Conservation (phyloP, 2,797 vertebrate species). For the Calcarius lapponicus region DNA sequence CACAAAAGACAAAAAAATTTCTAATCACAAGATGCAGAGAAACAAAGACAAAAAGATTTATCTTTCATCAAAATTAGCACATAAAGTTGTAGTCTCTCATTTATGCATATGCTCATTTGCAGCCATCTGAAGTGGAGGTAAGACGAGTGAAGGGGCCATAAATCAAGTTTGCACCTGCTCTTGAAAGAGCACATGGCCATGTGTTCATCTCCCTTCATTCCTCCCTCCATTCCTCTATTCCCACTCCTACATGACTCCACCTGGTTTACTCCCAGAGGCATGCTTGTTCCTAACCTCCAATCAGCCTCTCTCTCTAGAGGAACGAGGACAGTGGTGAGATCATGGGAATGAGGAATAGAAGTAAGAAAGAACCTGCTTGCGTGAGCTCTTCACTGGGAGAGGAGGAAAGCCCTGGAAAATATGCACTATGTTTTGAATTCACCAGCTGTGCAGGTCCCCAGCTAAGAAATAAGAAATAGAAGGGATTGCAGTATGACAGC, state of each 20-base stretch:
- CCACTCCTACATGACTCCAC: background rate
- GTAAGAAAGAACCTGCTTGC: background rate
- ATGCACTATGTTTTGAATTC: background rate
- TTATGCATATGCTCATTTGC: background rate
- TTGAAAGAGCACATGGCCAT: background rate
- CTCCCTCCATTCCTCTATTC: too few relatives aligned
- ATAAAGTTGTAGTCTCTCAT: background rate
- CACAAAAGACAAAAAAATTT: background rate
- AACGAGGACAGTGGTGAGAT: background rate
- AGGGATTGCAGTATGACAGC: background rate
- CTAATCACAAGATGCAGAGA: background rate
- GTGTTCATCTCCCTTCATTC: too few relatives aligned
- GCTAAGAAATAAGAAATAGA: background rate
- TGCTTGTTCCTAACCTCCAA: background rate
- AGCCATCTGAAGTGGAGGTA: background rate
- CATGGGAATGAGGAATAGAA: background rate
- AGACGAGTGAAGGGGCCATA: background rate
- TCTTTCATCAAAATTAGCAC: background rate
- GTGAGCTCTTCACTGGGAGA: background rate
- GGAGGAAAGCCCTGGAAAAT: background rate
- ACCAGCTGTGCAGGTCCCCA: background rate
- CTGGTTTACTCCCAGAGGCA: background rate
- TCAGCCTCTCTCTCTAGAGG: background rate
- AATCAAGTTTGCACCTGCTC: background rate
- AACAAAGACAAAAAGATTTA: background rate